These are phyloP conservation scores for Acanthurus leucopareius DNA, from an alignment of 2,797 vertebrate species.

Conservation along the genomic window DNA sequence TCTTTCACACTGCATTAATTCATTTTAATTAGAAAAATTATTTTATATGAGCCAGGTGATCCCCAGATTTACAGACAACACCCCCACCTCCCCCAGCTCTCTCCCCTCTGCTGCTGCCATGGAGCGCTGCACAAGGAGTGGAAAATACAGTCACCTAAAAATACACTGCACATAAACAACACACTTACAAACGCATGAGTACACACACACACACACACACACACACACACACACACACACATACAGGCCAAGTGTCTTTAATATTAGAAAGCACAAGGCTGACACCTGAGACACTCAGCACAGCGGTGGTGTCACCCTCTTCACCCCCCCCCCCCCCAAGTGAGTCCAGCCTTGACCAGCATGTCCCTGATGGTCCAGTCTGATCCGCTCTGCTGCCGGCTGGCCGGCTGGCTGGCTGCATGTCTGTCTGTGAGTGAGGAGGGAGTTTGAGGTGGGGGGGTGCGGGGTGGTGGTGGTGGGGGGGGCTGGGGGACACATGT, in stretches of 20 bases:
- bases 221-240: slow-evolving; percentile 47
- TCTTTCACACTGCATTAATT: slow-evolving; percentile 13
- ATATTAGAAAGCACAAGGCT: slow-evolving; percentile 87
- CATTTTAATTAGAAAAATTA: slow-evolving; percentile 29
- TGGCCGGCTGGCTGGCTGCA: not conserved
- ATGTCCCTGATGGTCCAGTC: slow-evolving; percentile 65
- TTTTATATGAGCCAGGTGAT: slow-evolving; percentile 60
- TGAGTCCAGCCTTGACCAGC: slow-evolving; percentile 44
- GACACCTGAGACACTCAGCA: slow-evolving; percentile 74
- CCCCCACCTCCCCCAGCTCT: not conserved
- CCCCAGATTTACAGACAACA: slow-evolving; percentile 24
- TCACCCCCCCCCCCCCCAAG: slow-evolving; percentile 31
- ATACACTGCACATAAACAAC: slow-evolving; percentile 80
- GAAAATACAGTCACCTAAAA: slow-evolving; percentile 87
- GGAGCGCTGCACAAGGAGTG: slow-evolving; percentile 86
- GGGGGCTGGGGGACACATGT: slow-evolving; percentile 42
- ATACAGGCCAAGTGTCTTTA: slow-evolving; percentile 74
- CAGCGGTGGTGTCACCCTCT: slow-evolving; percentile 25
- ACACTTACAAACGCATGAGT: slow-evolving; percentile 55
- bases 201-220: slow-evolving; percentile 39
- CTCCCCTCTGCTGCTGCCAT: slow-evolving; percentile 32
- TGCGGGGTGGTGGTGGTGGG: not conserved
- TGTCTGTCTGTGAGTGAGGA: not conserved
- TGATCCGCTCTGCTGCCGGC: slow-evolving; percentile 64
- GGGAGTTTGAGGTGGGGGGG: not conserved